Evolutionary conservation across 2,113 vertebrate genomes (phyloP), one percentile per base, ranked within the genome.

Genomic region (Protomyctophum bolini): DNA sequence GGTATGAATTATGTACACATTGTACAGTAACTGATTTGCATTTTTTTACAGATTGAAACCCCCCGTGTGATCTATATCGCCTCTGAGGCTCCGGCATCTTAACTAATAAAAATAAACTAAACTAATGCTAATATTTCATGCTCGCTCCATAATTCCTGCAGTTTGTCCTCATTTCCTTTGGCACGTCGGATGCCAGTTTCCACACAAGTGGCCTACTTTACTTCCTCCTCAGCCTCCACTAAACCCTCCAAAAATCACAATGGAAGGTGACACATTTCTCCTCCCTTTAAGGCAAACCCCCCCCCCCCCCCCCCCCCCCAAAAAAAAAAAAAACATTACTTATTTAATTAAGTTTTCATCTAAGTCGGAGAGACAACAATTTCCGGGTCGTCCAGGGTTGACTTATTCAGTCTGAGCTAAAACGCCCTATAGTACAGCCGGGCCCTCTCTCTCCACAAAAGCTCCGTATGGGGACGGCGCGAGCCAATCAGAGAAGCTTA

Each of bases 151-250:
- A 77, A 67, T 88, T 79, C 72, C 76, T 77, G 64, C 74, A 75
- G 78, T 85, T 89, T 88, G 88, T 66, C 87, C 85, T 90, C 76
- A 49, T 91, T 92, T 89, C 66, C 60, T 66, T 81, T 88, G 75
- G 75, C 66, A 79, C 46, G 7, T 73, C 67, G 70, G 71, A 80
- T 76, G 75, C 77, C 75, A 76, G 58, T 79, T 85, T 85, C 72
- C 84, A 83, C 41, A 45, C 79, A 58, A 60, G 46, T 87, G 83
- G 82, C 81, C 90, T 87, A 91, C 65, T 88, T 92, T 88, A 64
- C 57, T 21, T 62, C 55, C 65, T 78, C 67, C 52, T 76, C 58
- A 62, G 50, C 68, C 12, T 0, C 59, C 62, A 48, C 45, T 62
- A 62, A 21, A 29, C 7, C 4, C 62, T 54, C 28, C 12, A 66